Percentiles rank a stretch among this genome's conserved stretches.
Conservation (phyloP, 2,113 vertebrate genomes). For the Peromyscus maniculatus region DNA sequence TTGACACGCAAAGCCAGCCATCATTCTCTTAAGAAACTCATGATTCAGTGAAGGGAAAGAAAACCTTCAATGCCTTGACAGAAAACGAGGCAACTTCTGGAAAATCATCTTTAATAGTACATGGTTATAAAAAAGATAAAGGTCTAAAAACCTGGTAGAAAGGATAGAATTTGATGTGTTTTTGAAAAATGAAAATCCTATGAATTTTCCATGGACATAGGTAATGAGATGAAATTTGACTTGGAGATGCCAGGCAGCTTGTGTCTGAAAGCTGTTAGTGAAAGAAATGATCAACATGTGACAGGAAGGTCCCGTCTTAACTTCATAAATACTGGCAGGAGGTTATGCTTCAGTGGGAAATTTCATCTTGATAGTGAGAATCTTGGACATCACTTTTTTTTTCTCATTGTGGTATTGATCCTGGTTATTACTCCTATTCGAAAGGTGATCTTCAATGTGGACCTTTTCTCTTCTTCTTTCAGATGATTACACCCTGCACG, state of each 20-base stretch:
- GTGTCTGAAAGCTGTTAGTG: not conserved
- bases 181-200: not conserved
- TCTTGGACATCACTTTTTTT: not conserved
- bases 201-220: not conserved
- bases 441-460: not conserved
- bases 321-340: not conserved
- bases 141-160: not conserved
- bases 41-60: not conserved
- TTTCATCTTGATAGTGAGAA: not conserved
- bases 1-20: not conserved
- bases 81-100: not conserved
- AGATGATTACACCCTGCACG: conserved; percentile 92
- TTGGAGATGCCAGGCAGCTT: not conserved
- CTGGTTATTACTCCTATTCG: not conserved
- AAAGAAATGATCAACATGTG: not conserved
- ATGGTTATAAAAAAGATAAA: not conserved
- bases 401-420: not conserved
- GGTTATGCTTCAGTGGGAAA: not conserved
- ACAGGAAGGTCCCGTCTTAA: not conserved
- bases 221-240: not conserved
- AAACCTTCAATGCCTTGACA: not conserved
- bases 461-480: conserved; percentile 73
- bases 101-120: not conserved
- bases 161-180: not conserved
- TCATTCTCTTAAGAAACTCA: not conserved